These are phyloP conservation scores for Brachionus asplanchnoidis DNA, from an alignment of 1,140 invertebrate genomes.

Conservation along the genomic window DNA sequence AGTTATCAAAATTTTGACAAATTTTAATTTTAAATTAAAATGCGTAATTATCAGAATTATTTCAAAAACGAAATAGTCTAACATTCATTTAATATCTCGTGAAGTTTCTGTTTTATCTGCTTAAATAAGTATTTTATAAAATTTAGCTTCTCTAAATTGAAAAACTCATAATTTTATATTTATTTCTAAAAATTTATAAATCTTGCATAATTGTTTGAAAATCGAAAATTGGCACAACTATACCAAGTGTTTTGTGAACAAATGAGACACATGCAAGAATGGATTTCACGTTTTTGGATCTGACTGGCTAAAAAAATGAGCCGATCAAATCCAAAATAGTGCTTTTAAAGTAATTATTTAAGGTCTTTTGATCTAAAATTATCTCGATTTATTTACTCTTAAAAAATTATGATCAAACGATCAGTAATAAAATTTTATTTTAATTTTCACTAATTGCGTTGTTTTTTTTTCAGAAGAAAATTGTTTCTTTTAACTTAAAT, in stretches of 20 bases:
- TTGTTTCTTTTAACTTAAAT: constrained; percentile 1
- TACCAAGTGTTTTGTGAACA: not conserved
- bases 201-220: not conserved
- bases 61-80: not conserved
- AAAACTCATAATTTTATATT: not conserved
- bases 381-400: not conserved
- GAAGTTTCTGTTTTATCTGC: not conserved
- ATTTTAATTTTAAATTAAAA: not conserved
- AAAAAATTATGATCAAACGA: not conserved
- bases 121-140: not conserved
- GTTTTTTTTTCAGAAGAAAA: not conserved
- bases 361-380: not conserved
- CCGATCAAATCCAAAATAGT: not conserved
- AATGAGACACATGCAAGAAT: not conserved
- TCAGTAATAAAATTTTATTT: not conserved
- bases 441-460: not conserved
- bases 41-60: not conserved
- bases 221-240: not conserved
- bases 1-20: too few species aligned
- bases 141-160: not conserved
- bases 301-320: not conserved
- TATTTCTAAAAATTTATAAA: not conserved
- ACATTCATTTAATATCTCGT: not conserved
- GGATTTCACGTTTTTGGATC: not conserved
- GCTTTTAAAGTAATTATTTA: too few species aligned